These are phyloP conservation scores for Microplitis manilae DNA, from an alignment of 2,888 invertebrate genomes.

Conservation along the genomic window DNA sequence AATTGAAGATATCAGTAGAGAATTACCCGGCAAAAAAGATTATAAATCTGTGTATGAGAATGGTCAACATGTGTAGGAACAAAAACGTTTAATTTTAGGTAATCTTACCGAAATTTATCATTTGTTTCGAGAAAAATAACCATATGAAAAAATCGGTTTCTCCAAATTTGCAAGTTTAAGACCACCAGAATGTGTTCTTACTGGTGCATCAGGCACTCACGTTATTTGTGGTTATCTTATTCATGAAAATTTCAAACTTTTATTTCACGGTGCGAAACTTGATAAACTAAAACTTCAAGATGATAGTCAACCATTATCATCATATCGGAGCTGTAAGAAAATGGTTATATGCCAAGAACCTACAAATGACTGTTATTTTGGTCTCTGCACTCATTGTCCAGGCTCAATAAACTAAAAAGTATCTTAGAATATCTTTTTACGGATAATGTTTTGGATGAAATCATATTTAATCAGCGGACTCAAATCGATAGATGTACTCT, in stretches of 20 bases:
- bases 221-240: slow-evolving; percentile 11
- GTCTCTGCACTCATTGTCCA: slow-evolving; percentile 37
- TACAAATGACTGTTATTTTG: slow-evolving; percentile 36
- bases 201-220: slow-evolving; percentile 10
- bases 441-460: slow-evolving; percentile 36
- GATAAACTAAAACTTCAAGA: slow-evolving; percentile 28
- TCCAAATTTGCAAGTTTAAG: slow-evolving; percentile 27
- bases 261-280: slow-evolving; percentile 28
- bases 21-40: slow-evolving; percentile 23
- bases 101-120: slow-evolving; percentile 13
- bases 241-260: slow-evolving; percentile 21
- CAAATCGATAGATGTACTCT: slow-evolving; percentile 46
- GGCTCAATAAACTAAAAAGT: slow-evolving; percentile 15
- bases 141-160: slow-evolving; percentile 5
- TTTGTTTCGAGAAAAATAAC: not conserved
- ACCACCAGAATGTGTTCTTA: slow-evolving; percentile 16
- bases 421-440: slow-evolving; percentile 29
- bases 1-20: slow-evolving; percentile 11
- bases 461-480: slow-evolving; percentile 49
- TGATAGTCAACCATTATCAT: slow-evolving; percentile 18
- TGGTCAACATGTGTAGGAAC: not conserved
- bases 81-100: slow-evolving; percentile 13
- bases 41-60: slow-evolving; percentile 8
- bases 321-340: slow-evolving; percentile 37
- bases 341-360: slow-evolving; percentile 40